Conservation (phyloP, 2,797 vertebrate species). For the Momotus momota region DNA sequence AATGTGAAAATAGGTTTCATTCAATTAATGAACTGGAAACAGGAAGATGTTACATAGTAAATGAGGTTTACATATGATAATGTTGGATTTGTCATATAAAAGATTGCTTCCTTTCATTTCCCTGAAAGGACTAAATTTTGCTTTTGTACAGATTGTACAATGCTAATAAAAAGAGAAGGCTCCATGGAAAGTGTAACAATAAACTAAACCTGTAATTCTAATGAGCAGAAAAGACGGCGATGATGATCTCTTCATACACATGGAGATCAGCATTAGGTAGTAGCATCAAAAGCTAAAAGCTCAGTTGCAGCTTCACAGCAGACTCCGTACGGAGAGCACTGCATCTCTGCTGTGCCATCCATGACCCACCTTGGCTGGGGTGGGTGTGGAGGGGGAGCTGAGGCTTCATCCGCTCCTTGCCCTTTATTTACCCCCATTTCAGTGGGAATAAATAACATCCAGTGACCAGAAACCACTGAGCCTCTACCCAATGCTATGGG, state of each 20-base stretch:
- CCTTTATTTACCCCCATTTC: background rate
- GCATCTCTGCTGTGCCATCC: rapidly evolving
- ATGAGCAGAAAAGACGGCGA: constrained; percentile 49
- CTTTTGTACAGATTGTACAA: constrained; percentile 72
- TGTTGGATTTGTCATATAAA: constrained; percentile 79
- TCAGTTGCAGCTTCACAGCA: background rate
- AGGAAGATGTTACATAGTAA: constrained; percentile 77
- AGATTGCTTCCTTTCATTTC: constrained; percentile 76
- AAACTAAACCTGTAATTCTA: constrained; percentile 77
- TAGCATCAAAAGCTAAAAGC: constrained; percentile 13
- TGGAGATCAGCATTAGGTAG: constrained; percentile 37
- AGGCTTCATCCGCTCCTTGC: background rate
- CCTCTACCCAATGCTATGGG: rapidly evolving
- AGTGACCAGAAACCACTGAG: background rate
- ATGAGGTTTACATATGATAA: constrained; percentile 82
- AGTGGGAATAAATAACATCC: background rate
- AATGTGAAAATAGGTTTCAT: constrained; percentile 78
- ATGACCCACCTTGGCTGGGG: rapidly evolving
- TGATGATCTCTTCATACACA: constrained; percentile 73
- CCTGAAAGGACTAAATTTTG: constrained; percentile 78
- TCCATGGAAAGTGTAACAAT: constrained; percentile 69
- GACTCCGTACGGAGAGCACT: background rate
- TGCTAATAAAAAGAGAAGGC: constrained; percentile 75
- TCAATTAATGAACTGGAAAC: constrained; percentile 83
- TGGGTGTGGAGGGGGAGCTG: background rate